These are phyloP conservation scores for Mythimna vitellina DNA, from an alignment of 2,888 invertebrate genomes.

Conservation along the genomic window DNA sequence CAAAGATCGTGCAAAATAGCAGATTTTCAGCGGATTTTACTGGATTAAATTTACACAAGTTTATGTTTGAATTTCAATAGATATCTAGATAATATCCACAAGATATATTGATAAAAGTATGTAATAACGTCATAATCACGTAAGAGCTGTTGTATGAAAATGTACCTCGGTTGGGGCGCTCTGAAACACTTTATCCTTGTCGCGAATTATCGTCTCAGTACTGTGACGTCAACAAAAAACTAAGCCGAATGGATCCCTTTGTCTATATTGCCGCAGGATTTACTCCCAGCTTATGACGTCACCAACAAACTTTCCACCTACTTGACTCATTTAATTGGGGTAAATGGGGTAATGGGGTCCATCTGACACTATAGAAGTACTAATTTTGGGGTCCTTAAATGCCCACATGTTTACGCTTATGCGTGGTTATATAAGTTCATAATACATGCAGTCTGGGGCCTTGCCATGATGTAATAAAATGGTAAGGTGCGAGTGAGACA, in stretches of 20 bases:
- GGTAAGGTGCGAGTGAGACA: too few species aligned
- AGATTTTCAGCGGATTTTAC: too few species aligned
- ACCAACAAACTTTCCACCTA: conserved; percentile 37
- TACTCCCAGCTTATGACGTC: conserved; percentile 37
- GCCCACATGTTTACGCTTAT: background rate
- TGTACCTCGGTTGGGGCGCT: too few species aligned
- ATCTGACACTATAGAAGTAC: conserved; percentile 24
- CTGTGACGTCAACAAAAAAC: conserved; percentile 43
- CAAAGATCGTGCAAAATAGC: too few species aligned
- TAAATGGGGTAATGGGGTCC: too few species aligned
- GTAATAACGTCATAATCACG: too few species aligned
- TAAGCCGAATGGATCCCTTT: conserved; percentile 45
- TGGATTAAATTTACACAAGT: too few species aligned
- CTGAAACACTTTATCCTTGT: conserved; percentile 15
- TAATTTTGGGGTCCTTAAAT: conserved; percentile 18
- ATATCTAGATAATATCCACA: too few species aligned
- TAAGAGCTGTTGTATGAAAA: too few species aligned
- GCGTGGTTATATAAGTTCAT: background rate
- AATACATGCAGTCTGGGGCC: background rate
- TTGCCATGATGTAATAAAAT: too few species aligned
- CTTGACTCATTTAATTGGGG: conserved; percentile 46
- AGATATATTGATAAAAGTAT: too few species aligned
- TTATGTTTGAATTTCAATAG: too few species aligned
- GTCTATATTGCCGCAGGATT: conserved; percentile 43
- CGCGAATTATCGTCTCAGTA: conserved; percentile 15